Evolutionary conservation across 2,113 vertebrate genomes (phyloP), one percentile per base, ranked within the genome.

Genomic region (Neofelis nebulosa): DNA sequence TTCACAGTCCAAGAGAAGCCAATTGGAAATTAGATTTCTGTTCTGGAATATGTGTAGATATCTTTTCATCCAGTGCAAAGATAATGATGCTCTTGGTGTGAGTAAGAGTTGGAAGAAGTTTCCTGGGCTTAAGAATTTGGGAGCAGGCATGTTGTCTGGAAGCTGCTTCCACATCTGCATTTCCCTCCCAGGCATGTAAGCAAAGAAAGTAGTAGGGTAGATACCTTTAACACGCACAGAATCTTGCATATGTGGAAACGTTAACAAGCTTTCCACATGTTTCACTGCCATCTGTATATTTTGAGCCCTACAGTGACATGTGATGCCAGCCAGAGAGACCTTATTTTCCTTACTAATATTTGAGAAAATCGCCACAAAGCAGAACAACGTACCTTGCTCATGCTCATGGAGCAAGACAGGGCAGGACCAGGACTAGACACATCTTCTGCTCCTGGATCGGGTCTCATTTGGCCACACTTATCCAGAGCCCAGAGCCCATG

Each of bases 21-120:
- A 91, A 4, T 14, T 89, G 52, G 73, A 85, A 95, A 91, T 69
- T 36, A 63, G 90, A 65, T 74, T 96, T 97, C n/a, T 87, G 57
- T 85, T 68, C 83, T 38, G 33, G 89, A 41, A 25, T 55, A 57
- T 1, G 33, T 15, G n/a, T 65, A 86, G 79, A 29, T 27, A 27
- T 84, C 85, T 86, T 76, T 66, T 78, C 9, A 27, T 93, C 10
- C 21, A n/a, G 27, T 38, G 52, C 36, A 89, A 89, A 92, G 14
- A 78, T 33, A 45, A 63, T 38, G 82, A 68, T 69, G 7, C 14
- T 94, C 14, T 71, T 38, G 21, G 7, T 71, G 7, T 74, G 9
- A 66, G 15, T n/a, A 61, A 76, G 36, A 45, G 21, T 29, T 33
- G 29, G 76, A 69, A n/a, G 63, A 78, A 7, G 3, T 76, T 89